Base-by-base conservation (phyloP, 1,140 invertebrate genomes). In the Thaumetopoea pityocampa region DNA sequence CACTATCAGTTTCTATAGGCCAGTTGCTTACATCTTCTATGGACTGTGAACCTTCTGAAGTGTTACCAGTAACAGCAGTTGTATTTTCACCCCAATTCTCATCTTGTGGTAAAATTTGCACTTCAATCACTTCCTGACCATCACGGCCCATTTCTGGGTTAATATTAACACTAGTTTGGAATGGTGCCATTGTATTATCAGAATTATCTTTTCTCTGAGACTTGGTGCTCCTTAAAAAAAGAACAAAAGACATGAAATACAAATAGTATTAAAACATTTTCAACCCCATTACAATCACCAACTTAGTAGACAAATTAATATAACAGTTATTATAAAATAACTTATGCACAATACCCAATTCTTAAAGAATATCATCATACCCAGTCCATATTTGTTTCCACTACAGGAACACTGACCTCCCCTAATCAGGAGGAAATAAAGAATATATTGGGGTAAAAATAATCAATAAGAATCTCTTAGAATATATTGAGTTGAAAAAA, bases 81-180 rank as follows among this genome's bases (percentile, higher is more conserved):
- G 96, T 98, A 65, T 96, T 98, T 84, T 99, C 98, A 18, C 95
- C 96, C 97, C 97, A 99, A 72, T 97, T 98, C 67, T 99, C 97
- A 87, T 98, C 96, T 84, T 97, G 92, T 0, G 96, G 95, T 23
- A 98, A 78, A 49, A 97, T 97, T 85, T 97, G 95, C 28, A 97
- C 95, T 85, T 96, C 93, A 23, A 96, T 95, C 3, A 95, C 92
- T 81, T 96, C 93, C 67, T 93, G 92, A 2, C 89, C 93, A 42
- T 89, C 87, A 12, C 89, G 88, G 3, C 88, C 89, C 27, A 85
- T 89, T 51, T 91, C 89, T 49, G 91, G 90, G 27, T 90, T 89
- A 29, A 93, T 88, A 52, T 92, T 93, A 0, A 93, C 91, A 46
- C 91, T 91, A n/a, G 92, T 93, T 80, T 93, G 92, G 64, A 92